Conservation (phyloP, 2,113 vertebrate species). For the Numenius arquata region DNA sequence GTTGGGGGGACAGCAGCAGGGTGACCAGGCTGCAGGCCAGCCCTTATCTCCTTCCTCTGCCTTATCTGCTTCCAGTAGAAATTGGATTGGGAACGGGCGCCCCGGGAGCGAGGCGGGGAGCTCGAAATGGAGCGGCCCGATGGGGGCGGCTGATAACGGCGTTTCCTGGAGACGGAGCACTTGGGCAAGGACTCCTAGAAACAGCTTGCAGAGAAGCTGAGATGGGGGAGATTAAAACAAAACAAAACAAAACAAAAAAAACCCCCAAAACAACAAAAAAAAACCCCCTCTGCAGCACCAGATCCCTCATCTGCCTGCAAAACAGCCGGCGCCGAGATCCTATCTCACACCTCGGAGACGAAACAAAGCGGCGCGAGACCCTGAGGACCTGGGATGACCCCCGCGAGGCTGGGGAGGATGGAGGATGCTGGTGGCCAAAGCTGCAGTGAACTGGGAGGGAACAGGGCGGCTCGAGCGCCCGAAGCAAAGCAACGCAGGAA, state of each 20-base stretch:
- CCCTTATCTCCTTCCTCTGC: background rate
- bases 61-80: conserved; percentile 10
- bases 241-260: background rate
- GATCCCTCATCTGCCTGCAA: background rate
- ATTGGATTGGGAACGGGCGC: background rate
- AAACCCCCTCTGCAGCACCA: accelerated
- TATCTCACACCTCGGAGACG: accelerated
- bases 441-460: background rate
- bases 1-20: background rate
- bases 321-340: background rate
- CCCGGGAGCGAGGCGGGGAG: accelerated
- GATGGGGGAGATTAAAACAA: background rate
- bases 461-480: background rate
- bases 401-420: background rate
- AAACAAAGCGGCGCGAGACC: background rate
- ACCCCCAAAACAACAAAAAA: background rate
- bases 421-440: background rate
- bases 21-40: background rate
- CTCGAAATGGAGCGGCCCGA: background rate
- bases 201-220: background rate
- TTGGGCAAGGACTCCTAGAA: background rate
- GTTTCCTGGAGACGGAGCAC: conserved; percentile 17
- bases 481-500: background rate
- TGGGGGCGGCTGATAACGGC: background rate
- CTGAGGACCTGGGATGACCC: background rate